phyloP scores from a whole-genome alignment of 2,113 vertebrate species.

The Argyrosomus japonicus region DNA sequence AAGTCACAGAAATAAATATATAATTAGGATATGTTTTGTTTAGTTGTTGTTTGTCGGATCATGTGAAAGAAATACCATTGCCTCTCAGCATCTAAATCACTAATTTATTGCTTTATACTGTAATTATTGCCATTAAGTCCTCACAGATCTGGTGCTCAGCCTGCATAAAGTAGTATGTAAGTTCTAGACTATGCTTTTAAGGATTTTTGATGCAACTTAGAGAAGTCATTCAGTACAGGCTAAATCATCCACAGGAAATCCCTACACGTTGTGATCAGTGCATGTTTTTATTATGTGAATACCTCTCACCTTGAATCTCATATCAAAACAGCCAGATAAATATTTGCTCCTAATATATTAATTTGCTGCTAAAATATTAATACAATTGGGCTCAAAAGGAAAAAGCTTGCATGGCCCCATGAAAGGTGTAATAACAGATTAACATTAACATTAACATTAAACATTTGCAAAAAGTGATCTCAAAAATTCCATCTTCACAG shows the following conservation, averaged over 20 bases:
- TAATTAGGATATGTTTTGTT: background rate
- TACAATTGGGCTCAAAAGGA: background rate
- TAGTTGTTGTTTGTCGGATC: background rate
- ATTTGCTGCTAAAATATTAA: no score
- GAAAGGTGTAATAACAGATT: background rate
- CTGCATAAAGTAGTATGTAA: background rate
- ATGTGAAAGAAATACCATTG: background rate
- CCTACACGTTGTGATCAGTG: background rate
- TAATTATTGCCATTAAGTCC: background rate
- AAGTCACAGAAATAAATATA: background rate
- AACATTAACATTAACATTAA: background rate
- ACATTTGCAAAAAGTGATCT: background rate
- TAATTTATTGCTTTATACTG: background rate
- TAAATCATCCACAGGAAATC: constrained; percentile 2
- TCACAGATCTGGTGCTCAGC: background rate
- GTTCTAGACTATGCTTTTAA: background rate
- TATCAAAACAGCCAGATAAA: background rate
- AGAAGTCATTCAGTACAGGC: background rate
- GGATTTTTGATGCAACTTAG: background rate
- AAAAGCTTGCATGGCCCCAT: background rate
- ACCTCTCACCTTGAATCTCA: constrained; percentile 13
- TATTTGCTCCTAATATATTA: no score
- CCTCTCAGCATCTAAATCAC: background rate
- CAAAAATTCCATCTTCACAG: background rate
- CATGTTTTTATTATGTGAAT: constrained; percentile 11